These are phyloP conservation scores for Nyctibius grandis DNA, from an alignment of 2,797 vertebrate species.

Conservation along the genomic window DNA sequence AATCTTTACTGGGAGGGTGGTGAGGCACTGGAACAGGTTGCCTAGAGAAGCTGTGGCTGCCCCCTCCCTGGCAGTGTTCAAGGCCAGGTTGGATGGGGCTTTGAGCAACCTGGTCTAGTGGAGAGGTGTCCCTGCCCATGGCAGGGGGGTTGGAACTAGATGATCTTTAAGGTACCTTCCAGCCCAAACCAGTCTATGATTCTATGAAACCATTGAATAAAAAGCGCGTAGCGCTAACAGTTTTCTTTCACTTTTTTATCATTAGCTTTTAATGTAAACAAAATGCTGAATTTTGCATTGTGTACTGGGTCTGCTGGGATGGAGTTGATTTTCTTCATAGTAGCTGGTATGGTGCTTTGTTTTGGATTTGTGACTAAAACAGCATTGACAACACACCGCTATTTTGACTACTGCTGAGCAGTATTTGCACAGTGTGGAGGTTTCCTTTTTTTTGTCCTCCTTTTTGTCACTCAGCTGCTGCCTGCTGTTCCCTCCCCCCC, in stretches of 20 bases:
- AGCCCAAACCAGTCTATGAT: no score
- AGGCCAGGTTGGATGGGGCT: no score
- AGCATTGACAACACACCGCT: neutral
- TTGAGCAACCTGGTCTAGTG: no score
- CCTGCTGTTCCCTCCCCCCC: neutral
- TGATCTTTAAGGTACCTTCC: no score
- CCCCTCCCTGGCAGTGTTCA: no score
- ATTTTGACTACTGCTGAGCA: neutral
- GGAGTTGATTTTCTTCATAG: neutral
- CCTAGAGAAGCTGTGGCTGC: no score
- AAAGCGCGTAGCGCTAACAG: neutral
- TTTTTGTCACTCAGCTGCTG: neutral
- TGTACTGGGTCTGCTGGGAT: neutral
- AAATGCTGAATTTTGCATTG: neutral
- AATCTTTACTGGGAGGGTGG: no score
- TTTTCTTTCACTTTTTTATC: neutral
- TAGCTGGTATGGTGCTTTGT: neutral
- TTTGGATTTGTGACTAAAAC: neutral
- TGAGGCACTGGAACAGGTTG: no score
- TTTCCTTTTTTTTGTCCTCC: neutral
- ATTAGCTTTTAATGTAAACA: neutral
- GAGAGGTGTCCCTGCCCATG: no score
- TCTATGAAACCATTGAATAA: neutral
- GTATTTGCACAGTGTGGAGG: neutral
- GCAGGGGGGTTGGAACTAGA: no score